Percentiles rank a stretch among this genome's conserved stretches.
These are phyloP conservation scores for Epizoanthus rinbou DNA, from an alignment of 92 coral and sea anemone genomes.

Conservation along the genomic window DNA sequence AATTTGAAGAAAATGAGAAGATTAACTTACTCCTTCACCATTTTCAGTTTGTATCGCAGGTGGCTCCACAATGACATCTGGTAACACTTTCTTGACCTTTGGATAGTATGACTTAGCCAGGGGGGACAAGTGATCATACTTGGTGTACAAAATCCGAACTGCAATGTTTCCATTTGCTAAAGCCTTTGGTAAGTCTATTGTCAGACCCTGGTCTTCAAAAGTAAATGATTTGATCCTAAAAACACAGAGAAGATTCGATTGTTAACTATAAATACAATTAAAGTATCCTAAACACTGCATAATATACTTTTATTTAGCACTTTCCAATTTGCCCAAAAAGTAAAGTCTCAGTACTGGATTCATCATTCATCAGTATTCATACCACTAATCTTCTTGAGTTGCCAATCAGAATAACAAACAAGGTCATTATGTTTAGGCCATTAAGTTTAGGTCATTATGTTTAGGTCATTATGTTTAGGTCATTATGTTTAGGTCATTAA, in stretches of 20 bases:
- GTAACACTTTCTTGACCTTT: constrained; percentile 59
- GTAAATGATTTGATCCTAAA: constrained; percentile 81
- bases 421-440: too few species aligned
- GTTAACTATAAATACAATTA: too few species aligned
- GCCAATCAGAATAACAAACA: too few species aligned
- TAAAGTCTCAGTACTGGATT: too few species aligned
- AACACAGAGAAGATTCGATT: not conserved
- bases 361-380: too few species aligned
- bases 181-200: constrained; percentile 80
- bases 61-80: constrained; percentile 62
- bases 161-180: constrained; percentile 85
- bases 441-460: too few species aligned
- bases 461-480: too few species aligned
- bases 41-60: constrained; percentile 61
- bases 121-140: constrained; percentile 89
- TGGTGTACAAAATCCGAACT: constrained; percentile 76
- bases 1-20: not conserved
- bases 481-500: too few species aligned
- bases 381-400: too few species aligned
- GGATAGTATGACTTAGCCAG: constrained; percentile 84
- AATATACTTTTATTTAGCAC: too few species aligned
- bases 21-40: constrained; percentile 56
- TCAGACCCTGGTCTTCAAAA: constrained; percentile 75
- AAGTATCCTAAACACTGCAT: too few species aligned
- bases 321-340: too few species aligned